Evolutionary conservation across 2,797 vertebrate species (phyloP).

Genomic region (Enteromius treurensis): DNA sequence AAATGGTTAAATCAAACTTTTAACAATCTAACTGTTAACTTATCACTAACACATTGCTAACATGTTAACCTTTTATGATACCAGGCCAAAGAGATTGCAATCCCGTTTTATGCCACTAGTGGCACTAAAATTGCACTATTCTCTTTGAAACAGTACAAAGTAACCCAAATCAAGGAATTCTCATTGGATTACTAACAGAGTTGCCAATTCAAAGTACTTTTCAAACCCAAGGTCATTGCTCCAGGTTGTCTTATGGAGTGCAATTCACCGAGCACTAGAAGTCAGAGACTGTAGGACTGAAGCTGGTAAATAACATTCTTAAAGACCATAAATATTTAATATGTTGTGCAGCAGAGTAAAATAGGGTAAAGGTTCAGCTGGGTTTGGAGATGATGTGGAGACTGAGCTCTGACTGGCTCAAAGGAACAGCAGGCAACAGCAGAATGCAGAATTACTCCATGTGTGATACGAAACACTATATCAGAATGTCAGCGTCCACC

Average conservation of each 20-base stretch:
- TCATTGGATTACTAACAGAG: not conserved
- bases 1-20: not conserved
- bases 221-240: conserved; percentile 28
- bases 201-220: conserved; percentile 7
- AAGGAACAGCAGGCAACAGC: conserved; percentile 4
- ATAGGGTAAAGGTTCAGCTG: conserved; percentile 34
- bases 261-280: conserved; percentile 23
- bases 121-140: not conserved
- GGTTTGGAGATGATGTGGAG: conserved; percentile 20
- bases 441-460: conserved; percentile 21
- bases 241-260: conserved; percentile 12
- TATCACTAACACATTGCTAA: not conserved
- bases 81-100: not conserved
- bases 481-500: conserved; percentile 17
- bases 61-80: not conserved
- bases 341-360: conserved; percentile 38
- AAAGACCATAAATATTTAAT: conserved; percentile 37
- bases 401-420: conserved; percentile 19
- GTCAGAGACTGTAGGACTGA: conserved; percentile 3
- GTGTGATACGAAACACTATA: conserved; percentile 17
- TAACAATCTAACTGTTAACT: too few relatives aligned
- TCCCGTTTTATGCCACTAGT: not conserved
- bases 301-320: conserved; percentile 44
- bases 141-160: not conserved
- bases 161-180: not conserved